phyloP scores from a whole-genome alignment of 37 sponge, comb jelly and placozoan genomes.

The Hexactinellida sp. region DNA sequence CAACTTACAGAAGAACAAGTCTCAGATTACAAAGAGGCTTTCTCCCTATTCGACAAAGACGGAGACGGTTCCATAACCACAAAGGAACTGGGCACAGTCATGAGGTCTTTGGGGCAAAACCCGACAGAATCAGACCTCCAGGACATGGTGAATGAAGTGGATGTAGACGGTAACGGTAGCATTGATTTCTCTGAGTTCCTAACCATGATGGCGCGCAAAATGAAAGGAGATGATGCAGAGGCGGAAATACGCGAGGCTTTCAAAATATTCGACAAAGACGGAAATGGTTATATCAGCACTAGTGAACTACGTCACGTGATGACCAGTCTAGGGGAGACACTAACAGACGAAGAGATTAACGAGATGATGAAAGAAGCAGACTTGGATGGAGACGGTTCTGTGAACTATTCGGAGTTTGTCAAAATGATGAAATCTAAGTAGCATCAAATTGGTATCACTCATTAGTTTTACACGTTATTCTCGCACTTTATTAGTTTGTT shows the following conservation, averaged over 20 bases:
- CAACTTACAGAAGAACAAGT: constrained; percentile 87
- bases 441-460: no score
- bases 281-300: constrained; percentile 96
- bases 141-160: no score
- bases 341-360: constrained; percentile 97
- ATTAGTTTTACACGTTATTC: no score
- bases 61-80: constrained; percentile 99
- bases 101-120: constrained; percentile 98
- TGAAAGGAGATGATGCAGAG: constrained; percentile 95
- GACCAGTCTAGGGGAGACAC: constrained; percentile 96
- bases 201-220: constrained; percentile 99
- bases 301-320: constrained; percentile 97
- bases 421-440: constrained; percentile 38
- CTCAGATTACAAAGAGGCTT: constrained; percentile 99
- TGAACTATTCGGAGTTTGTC: constrained; percentile 29
- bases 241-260: constrained; percentile 95
- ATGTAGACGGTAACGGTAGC: constrained; percentile 95
- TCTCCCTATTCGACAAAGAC: constrained; percentile 98
- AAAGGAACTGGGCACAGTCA: constrained; percentile 93
- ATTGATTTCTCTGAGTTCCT: constrained; percentile 98
- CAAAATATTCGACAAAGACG: constrained; percentile 98
- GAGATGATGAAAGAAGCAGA: background rate
- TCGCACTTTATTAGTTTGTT: no score
- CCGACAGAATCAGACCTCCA: constrained; percentile 97
- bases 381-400: background rate